Base-by-base conservation (phyloP, 2,888 invertebrate genomes). In the Eupithecia subumbrata region DNA sequence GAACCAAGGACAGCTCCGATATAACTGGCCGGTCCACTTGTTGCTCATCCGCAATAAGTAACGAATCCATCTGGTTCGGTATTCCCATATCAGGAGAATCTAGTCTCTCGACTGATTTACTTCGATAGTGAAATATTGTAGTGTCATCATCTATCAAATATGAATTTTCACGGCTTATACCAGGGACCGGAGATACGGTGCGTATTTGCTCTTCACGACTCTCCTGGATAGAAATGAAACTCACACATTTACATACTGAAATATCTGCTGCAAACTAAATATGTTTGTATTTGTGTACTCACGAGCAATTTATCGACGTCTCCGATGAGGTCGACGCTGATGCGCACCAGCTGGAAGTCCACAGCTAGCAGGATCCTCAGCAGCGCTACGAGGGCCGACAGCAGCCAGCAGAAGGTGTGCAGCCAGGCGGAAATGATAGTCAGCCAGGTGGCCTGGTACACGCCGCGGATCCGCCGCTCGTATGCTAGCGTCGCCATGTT, bases 401-500 rank as follows among this genome's bases (percentile, higher is more conserved):
- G 80, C 7, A 94, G 64, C 95, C 95, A 95, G 84, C 94, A 94
- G 18, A 78, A 5, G 2, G 94, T 94, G 81, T 94, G 93, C 1
- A 94, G 84, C 95, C 95, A 95, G 1, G 95, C 93, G 0, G 95
- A 87, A 4, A 89, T 63, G 70, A 93, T 90, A 0, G 94, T 94
- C 9, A 95, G 88, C 22, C 84, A 85, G 1, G 89, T 92, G 7
- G 93, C 93, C 76, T 93, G 93, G 85, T 92, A 93, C 40, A 94
- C 94, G 5, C 94, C 94, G 2, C 92, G 90, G 76, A 94, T 93
- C 16, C 91, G 91, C 2, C 93, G 89, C 81, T 93, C 91, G 79
- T 91, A 94, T 1, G 86, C 87, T 64, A 94, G 82, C 0, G 95
- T 93, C 2, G 90, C 93, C 14, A 94, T 93, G 78, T 94, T 94